A percentile compares a stretch with the other conserved stretches of the same genome.
Evolutionary conservation across 1,140 invertebrate species (phyloP).

Genomic region (Arion vulgaris): DNA sequence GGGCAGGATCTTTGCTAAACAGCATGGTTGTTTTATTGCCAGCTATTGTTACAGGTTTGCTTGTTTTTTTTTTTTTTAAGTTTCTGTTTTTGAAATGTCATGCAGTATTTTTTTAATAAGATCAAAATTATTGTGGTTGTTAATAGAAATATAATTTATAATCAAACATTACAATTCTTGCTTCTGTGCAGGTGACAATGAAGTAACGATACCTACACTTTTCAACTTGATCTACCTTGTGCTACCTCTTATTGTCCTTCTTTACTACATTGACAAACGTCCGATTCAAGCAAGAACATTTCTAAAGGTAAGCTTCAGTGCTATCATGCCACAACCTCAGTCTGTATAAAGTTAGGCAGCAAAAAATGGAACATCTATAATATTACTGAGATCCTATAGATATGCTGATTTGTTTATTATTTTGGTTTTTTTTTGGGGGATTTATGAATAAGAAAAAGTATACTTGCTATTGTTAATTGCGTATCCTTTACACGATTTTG

Average conservation of each 20-base stretch:
- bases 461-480: too few species aligned
- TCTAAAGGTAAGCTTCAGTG: constrained; percentile 12
- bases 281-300: constrained; percentile 43
- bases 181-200: constrained; percentile 53
- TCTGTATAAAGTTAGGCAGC: too few species aligned
- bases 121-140: neutral
- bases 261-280: constrained; percentile 52
- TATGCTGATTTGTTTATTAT: too few species aligned
- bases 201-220: constrained; percentile 54
- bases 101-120: neutral
- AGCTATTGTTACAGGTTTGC: constrained; percentile 60
- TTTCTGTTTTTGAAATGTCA: too few species aligned
- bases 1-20: constrained; percentile 66
- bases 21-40: constrained; percentile 65
- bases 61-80: too few species aligned
- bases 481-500: too few species aligned
- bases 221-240: constrained; percentile 59
- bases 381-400: too few species aligned
- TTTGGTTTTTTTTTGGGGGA: too few species aligned
- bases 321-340: too few species aligned
- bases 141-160: neutral
- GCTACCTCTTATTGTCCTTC: constrained; percentile 50
- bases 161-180: too few species aligned
- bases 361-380: too few species aligned
- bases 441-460: too few species aligned